A percentile compares a stretch with the other conserved stretches of the same genome.
These are phyloP conservation scores for Pagrus major DNA, from an alignment of 2,113 vertebrate species.

Conservation along the genomic window DNA sequence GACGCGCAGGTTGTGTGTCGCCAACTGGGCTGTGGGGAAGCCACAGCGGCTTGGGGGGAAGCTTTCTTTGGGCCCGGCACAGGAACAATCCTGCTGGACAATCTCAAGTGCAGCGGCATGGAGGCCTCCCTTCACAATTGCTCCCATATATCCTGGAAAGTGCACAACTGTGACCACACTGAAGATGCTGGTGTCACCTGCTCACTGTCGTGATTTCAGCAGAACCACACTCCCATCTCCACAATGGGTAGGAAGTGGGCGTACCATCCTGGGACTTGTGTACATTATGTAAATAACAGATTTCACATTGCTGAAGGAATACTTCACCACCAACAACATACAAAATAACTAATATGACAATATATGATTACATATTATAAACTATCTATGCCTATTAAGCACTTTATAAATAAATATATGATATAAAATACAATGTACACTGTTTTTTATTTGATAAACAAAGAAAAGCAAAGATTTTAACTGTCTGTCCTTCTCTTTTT, in stretches of 20 bases:
- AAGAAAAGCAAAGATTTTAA: conserved; percentile 60
- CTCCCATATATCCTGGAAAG: conserved; percentile 94
- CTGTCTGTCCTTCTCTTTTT: conserved; percentile 31
- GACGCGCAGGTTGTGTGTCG: conserved; percentile 91
- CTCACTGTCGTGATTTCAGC: conserved; percentile 81
- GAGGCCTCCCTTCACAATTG: conserved; percentile 89
- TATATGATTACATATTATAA: conserved; percentile 74
- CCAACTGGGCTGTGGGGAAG: conserved; percentile 89
- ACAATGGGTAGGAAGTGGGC: conserved; percentile 32
- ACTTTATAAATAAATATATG: conserved; percentile 85
- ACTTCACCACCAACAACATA: conserved; percentile 57
- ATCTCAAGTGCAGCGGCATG: conserved; percentile 93
- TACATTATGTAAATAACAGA: conserved; percentile 85
- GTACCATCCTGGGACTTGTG: conserved; percentile 78
- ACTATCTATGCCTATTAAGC: conserved; percentile 83
- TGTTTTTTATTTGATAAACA: conserved; percentile 66
- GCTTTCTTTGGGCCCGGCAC: conserved; percentile 89
- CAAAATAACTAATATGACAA: conserved; percentile 62
- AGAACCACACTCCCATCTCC: conserved; percentile 29
- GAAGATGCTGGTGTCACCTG: conserved; percentile 94
- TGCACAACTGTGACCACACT: conserved; percentile 96
- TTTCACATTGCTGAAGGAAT: conserved; percentile 64
- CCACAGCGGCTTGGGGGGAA: conserved; percentile 83
- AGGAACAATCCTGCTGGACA: conserved; percentile 94
- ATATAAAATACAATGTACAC: conserved; percentile 61